phyloP scores from a whole-genome alignment of 2,888 invertebrate species.

The Cremastinae sp. region DNA sequence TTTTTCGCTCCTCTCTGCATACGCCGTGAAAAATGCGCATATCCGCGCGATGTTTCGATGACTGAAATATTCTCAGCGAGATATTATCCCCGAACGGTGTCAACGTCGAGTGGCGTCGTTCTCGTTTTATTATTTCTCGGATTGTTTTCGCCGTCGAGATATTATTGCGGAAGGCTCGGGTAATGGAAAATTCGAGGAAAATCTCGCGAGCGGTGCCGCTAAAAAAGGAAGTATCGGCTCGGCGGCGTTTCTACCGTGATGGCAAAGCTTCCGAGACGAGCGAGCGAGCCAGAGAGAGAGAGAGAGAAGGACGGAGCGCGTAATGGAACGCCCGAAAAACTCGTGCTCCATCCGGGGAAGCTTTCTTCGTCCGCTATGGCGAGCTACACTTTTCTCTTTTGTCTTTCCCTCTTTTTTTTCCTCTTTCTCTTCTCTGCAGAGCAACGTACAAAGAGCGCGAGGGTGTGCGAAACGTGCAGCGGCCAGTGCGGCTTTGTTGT shows the following conservation, averaged over 20 bases:
- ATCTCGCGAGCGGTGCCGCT: conserved; percentile 23
- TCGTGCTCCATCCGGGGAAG: conserved; percentile 37
- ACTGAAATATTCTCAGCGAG: too few relatives aligned
- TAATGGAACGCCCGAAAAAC: conserved; percentile 53
- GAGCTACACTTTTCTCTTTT: conserved; percentile 35
- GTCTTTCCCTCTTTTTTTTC: too few relatives aligned
- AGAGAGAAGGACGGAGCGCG: conserved; percentile 36
- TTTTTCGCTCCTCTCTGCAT: too few relatives aligned
- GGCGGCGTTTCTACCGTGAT: neutral
- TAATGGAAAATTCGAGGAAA: neutral
- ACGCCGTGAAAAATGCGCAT: too few relatives aligned
- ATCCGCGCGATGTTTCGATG: too few relatives aligned
- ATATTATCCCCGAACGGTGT: too few relatives aligned
- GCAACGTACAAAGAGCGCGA: neutral
- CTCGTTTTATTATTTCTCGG: too few relatives aligned
- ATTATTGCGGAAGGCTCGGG: neutral
- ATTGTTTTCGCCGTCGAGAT: neutral
- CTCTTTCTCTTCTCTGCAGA: neutral
- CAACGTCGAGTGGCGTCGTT: too few relatives aligned
- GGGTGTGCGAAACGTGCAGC: conserved; percentile 53
- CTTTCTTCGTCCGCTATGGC: conserved; percentile 44
- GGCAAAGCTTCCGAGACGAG: conserved; percentile 21
- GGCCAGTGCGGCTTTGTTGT: conserved; percentile 58
- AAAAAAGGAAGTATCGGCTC: conserved; percentile 33
- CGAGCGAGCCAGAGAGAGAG: conserved; percentile 42